Conservation (phyloP, 2,113 vertebrate genomes). For the cat (Felis catus) region DNA sequence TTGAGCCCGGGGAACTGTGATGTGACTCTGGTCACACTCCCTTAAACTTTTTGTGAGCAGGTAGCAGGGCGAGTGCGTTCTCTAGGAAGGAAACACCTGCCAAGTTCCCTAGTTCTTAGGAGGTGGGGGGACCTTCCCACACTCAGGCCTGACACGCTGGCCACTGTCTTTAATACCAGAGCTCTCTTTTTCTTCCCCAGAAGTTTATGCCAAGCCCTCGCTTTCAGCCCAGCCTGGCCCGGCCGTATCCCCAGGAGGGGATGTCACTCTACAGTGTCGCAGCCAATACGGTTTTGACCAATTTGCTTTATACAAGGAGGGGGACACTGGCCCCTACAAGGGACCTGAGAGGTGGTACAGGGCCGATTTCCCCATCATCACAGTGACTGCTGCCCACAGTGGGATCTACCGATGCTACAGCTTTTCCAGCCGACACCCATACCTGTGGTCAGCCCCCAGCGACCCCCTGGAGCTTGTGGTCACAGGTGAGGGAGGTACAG, state of each 20-base stretch:
- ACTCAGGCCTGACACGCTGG: fast-evolving
- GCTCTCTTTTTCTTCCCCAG: conserved; percentile 12
- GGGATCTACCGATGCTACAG: conserved; percentile 68
- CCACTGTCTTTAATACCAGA: not conserved
- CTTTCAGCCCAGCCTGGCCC: conserved; percentile 18
- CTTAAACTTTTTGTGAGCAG: not conserved
- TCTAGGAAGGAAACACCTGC: not conserved
- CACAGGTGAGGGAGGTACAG: conserved; percentile 50
- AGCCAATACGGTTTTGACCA: not conserved
- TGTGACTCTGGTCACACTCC: not conserved
- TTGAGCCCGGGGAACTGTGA: not conserved
- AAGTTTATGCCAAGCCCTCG: not conserved
- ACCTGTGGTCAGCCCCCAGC: conserved; percentile 59
- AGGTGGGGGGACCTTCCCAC: not conserved
- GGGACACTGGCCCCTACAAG: fast-evolving
- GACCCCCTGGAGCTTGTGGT: conserved; percentile 51
- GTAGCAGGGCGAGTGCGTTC: no score
- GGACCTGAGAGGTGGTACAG: fast-evolving
- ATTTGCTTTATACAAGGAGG: conserved; percentile 41
- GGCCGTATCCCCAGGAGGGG: not conserved
- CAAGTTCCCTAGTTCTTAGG: not conserved
- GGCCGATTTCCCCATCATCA: conserved; percentile 33
- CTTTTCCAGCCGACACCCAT: fast-evolving
- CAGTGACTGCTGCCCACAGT: not conserved
- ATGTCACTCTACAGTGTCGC: conserved; percentile 41